These are phyloP conservation scores for Nasalis larvatus DNA, from an alignment of 2,113 vertebrate genomes.

Conservation along the genomic window DNA sequence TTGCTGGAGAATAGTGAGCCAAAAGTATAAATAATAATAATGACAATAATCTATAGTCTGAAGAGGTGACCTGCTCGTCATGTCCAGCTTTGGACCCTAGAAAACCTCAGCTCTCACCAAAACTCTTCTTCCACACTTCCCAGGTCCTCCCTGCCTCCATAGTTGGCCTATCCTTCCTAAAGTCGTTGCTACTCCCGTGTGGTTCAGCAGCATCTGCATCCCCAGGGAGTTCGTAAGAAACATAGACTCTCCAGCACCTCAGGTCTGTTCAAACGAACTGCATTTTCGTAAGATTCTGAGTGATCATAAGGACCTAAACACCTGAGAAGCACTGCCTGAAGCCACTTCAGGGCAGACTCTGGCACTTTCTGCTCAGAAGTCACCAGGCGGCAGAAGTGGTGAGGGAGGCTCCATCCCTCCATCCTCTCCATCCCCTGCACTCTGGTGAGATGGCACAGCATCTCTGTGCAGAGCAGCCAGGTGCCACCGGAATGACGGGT, in stretches of 20 bases:
- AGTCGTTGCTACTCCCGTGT: not conserved
- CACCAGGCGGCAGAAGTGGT: not conserved
- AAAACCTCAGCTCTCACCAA: not conserved
- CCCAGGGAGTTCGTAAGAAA: not conserved
- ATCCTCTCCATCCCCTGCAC: not conserved
- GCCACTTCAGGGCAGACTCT: not conserved
- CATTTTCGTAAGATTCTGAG: not conserved
- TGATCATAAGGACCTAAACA: not conserved
- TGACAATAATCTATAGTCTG: not conserved
- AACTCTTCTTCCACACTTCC: not conserved
- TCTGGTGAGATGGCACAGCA: not conserved
- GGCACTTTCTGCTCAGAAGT: not conserved
- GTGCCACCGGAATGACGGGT: not conserved
- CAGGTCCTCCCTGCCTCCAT: not conserved
- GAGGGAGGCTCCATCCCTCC: not conserved
- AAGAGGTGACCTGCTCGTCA: not conserved
- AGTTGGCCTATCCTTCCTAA: not conserved
- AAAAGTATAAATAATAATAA: not conserved
- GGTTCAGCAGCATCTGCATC: not conserved
- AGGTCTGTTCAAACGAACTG: not conserved
- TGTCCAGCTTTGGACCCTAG: not conserved
- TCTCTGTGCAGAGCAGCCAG: not conserved
- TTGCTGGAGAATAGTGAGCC: not conserved
- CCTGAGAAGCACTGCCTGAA: not conserved
- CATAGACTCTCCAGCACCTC: not conserved